Base-by-base conservation (phyloP, 2,888 invertebrate genomes). In the Hydraecia micacea region DNA sequence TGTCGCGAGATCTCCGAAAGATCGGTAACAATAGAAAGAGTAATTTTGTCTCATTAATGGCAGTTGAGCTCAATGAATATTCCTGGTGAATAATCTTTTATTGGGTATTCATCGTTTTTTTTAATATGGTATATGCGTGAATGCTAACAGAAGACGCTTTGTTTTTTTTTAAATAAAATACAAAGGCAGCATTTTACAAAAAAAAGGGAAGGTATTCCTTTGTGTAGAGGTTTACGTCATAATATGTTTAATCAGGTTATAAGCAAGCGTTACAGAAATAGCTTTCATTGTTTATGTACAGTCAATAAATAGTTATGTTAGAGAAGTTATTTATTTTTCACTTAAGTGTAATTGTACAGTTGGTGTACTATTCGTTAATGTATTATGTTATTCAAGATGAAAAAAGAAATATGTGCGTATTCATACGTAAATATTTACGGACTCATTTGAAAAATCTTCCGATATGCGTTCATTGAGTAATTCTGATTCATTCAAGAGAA, bases 161-260 rank as follows among this genome's bases (percentile, higher is more conserved):
- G 3, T 4, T 42, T 52, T 65, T 55, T 65, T 18, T 73, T 18
- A 13, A 7, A 25, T 49, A 21, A 1, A 0, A n/a, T n/a, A 5
- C 15, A n/a, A 42, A 13, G 80, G 58, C 65, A 66, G 73, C 66
- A 66, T 39, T 36, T 58, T 11, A 28, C 8, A 3, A 39, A 74
- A 66, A 49, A 66, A n/a, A 49, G 11, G 11, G 8, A 28, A 1
- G 2, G 28, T 6, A 28, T n/a, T 71, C 36, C 4, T 71, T 36
- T 52, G 78, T 32, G 6, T 60, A 58, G 5, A 52, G 5, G 21
- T 36, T 42, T 39, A 65, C 8, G 25, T 55, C 71, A 55, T 55
- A 13, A 28, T 65, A 9, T 65, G 25, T 78, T 71, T 79, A 42
- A 62, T 52, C 62, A 36, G 32, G 18, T 25, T 63, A 46, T n/a